Evolutionary conservation across 2,113 vertebrate species (phyloP).

Genomic region (Trogon surrucura): DNA sequence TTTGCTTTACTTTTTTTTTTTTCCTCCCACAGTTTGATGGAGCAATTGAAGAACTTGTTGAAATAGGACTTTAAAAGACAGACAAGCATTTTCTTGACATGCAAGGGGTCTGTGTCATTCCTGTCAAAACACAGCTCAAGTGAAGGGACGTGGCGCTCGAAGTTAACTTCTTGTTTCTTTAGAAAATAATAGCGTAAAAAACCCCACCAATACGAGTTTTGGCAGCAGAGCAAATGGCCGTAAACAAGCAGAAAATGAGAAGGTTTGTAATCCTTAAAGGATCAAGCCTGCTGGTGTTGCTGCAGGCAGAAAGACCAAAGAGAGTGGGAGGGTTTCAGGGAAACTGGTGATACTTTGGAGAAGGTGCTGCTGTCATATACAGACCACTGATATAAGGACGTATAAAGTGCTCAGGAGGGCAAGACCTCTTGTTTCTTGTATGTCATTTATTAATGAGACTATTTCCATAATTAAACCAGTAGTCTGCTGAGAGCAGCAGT

Average conservation of each 20-base stretch:
- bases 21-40: neutral
- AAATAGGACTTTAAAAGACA: neutral
- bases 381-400: neutral
- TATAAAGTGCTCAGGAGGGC: neutral
- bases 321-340: neutral
- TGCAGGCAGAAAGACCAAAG: neutral
- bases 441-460: neutral
- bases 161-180: neutral
- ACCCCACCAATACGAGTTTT: neutral
- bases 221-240: neutral
- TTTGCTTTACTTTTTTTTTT: neutral
- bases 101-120: neutral
- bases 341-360: neutral
- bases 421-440: neutral
- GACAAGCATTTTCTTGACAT: neutral
- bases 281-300: neutral
- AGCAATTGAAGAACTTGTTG: neutral
- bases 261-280: neutral
- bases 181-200: neutral
- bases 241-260: neutral
- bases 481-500: neutral
- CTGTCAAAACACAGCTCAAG: neutral
- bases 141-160: rapidly evolving
- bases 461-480: neutral
- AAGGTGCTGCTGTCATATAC: neutral